phyloP scores from a whole-genome alignment of 2,797 vertebrate genomes.

The Agapornis canus region DNA sequence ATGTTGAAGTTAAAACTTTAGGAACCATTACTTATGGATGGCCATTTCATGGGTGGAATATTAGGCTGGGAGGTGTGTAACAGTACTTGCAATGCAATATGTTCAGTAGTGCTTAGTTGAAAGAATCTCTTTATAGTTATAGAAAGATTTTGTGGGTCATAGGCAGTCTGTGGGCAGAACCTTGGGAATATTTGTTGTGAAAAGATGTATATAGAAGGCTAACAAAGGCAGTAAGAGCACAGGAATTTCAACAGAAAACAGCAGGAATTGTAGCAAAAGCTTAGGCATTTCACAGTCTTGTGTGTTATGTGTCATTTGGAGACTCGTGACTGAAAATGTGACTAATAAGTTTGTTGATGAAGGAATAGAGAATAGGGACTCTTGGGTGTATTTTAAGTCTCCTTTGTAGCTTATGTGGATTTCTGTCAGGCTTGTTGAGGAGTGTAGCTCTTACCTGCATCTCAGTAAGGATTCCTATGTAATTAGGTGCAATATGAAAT shows the following conservation, averaged over 20 bases:
- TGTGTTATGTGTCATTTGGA: background rate
- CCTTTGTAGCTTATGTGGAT: background rate
- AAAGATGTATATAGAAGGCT: background rate
- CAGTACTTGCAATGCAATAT: background rate
- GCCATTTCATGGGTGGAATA: background rate
- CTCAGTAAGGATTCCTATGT: background rate
- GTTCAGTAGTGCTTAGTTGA: background rate
- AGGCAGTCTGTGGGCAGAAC: background rate
- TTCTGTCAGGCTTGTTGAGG: background rate
- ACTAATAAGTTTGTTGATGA: background rate
- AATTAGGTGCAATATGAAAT: background rate
- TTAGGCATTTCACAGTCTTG: background rate
- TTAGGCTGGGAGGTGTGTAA: background rate
- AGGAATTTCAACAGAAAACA: background rate
- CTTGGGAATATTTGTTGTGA: background rate
- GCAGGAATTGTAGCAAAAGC: background rate
- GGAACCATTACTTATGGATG: background rate
- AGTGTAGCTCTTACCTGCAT: background rate
- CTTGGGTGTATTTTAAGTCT: background rate
- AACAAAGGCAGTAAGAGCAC: background rate
- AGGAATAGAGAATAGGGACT: background rate
- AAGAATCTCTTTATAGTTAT: background rate
- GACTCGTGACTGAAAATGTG: background rate
- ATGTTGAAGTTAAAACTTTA: background rate
- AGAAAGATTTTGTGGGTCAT: background rate